Evolutionary conservation across 2,113 vertebrate species (phyloP).

Genomic region (Burhinus bistriatus): DNA sequence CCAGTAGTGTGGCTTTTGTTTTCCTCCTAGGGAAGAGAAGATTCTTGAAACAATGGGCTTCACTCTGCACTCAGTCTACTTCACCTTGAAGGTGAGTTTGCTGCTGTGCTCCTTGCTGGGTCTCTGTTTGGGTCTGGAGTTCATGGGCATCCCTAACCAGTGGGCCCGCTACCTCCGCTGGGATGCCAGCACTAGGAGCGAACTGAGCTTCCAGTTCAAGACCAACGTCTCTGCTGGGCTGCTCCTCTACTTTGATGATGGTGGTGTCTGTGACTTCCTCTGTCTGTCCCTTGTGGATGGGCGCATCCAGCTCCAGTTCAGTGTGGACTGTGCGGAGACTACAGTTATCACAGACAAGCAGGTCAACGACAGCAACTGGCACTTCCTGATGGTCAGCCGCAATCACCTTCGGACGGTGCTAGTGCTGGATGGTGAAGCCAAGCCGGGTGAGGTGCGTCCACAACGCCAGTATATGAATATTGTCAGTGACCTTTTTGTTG

Average conservation of each 20-base stretch:
- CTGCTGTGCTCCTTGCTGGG: constrained; percentile 84
- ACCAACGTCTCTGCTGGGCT: constrained; percentile 88
- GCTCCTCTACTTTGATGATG: constrained; percentile 93
- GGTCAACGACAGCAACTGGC: constrained; percentile 93
- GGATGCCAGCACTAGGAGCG: constrained; percentile 91
- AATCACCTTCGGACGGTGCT: constrained; percentile 84
- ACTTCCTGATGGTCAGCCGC: constrained; percentile 89
- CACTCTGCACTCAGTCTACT: constrained; percentile 77
- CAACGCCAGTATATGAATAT: constrained; percentile 94
- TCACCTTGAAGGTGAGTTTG: constrained; percentile 80
- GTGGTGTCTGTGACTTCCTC: constrained; percentile 94
- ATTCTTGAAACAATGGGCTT: constrained; percentile 73
- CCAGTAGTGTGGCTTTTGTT: constrained; percentile 1
- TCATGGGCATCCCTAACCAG: constrained; percentile 90
- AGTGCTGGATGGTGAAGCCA: constrained; percentile 86
- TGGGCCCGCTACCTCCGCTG: constrained; percentile 97
- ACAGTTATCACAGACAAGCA: constrained; percentile 80
- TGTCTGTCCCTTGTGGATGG: constrained; percentile 85
- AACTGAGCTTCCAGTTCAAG: constrained; percentile 96
- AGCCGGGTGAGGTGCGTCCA: constrained; percentile 82
- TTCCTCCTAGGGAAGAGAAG: constrained; percentile 12
- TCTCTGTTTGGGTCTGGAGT: constrained; percentile 87
- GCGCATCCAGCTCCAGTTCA: constrained; percentile 86
- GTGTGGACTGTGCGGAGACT: constrained; percentile 92
- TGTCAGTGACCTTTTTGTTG: constrained; percentile 92